A percentile compares a stretch with the other conserved stretches of the same genome.
Evolutionary conservation across 2,113 vertebrate genomes (phyloP).

Genomic region (Bombycilla garrulus): DNA sequence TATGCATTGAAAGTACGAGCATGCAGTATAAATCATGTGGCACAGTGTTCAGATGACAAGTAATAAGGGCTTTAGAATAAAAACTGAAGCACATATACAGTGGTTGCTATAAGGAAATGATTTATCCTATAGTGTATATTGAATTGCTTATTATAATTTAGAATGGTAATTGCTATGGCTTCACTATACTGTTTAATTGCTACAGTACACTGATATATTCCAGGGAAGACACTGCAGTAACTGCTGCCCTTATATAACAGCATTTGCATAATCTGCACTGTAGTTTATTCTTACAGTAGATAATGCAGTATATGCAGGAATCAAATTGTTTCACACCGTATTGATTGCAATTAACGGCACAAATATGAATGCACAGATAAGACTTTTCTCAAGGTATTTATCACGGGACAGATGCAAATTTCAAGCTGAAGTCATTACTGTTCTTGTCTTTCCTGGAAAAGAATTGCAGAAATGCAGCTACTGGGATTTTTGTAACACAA

Average conservation of each 20-base stretch:
- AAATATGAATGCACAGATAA: conserved; percentile 35
- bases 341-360: conserved; percentile 64
- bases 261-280: conserved; percentile 37
- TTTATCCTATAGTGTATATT: conserved; percentile 39
- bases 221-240: conserved; percentile 30
- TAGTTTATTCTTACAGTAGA: background rate
- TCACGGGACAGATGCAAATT: background rate
- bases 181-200: conserved; percentile 45
- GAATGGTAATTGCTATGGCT: conserved; percentile 39
- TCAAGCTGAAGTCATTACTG: background rate
- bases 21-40: conserved; percentile 41
- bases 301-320: background rate
- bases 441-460: background rate
- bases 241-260: background rate
- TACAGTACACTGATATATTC: conserved; percentile 24
- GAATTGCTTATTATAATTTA: conserved; percentile 68
- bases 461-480: background rate
- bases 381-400: background rate
- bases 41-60: conserved; percentile 48
- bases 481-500: background rate
- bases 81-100: background rate
- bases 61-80: conserved; percentile 31
- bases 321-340: conserved; percentile 40
- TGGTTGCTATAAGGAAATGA: conserved; percentile 42
- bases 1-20: conserved; percentile 9